A percentile compares a stretch with the other conserved stretches of the same genome.
Evolutionary conservation across 2,113 vertebrate species (phyloP).

Genomic region (Dipodomys merriami): DNA sequence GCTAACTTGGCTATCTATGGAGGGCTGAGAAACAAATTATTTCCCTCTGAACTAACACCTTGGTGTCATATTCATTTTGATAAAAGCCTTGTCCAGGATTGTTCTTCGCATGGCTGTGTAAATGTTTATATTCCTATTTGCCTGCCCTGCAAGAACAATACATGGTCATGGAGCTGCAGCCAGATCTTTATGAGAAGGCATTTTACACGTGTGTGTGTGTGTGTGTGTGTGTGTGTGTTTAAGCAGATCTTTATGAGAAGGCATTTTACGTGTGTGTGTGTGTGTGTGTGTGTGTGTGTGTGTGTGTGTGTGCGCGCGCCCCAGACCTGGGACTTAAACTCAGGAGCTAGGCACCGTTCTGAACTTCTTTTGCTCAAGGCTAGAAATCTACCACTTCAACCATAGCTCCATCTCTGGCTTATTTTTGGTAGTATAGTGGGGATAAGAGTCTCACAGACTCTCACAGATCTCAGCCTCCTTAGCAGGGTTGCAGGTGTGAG

Average conservation of each 20-base stretch:
- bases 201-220: not conserved
- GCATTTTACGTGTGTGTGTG: not conserved
- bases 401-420: too few relatives aligned
- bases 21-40: not conserved
- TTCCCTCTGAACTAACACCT: not conserved
- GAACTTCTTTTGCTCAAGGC: too few relatives aligned
- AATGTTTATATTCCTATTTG: not conserved
- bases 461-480: too few relatives aligned
- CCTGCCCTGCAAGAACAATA: not conserved
- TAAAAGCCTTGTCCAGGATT: not conserved
- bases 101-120: not conserved
- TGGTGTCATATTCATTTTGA: slow-evolving; percentile 36
- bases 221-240: too few relatives aligned
- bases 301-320: not conserved
- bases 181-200: not conserved
- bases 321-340: too few relatives aligned
- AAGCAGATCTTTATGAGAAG: not conserved
- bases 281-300: too few relatives aligned
- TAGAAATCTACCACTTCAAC: too few relatives aligned
- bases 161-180: not conserved
- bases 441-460: too few relatives aligned
- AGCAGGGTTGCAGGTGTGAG: too few relatives aligned
- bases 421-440: too few relatives aligned
- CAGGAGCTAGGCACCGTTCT: too few relatives aligned
- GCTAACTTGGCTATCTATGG: not conserved